Evolutionary conservation across 2,797 vertebrate species (phyloP).

Genomic region (Scleropages formosus): DNA sequence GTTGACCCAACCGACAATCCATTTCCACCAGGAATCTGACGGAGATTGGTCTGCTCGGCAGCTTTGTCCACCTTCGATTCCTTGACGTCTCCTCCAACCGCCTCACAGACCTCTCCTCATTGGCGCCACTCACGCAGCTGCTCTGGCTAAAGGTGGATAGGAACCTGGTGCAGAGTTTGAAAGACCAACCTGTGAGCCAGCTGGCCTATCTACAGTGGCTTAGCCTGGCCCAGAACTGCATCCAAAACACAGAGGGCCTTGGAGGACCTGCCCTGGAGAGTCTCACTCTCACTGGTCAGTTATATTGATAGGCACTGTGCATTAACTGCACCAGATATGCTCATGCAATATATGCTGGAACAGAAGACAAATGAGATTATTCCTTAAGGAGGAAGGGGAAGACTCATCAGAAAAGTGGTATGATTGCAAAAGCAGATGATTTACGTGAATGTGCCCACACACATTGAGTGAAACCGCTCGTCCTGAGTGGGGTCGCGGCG

Average conservation of each 20-base stretch:
- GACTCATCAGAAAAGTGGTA: too few relatives aligned
- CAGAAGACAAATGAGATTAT: too few relatives aligned
- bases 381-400: too few relatives aligned
- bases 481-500: too few relatives aligned
- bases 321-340: too few relatives aligned
- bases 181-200: conserved; percentile 67
- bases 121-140: conserved; percentile 78
- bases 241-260: conserved; percentile 72
- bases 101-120: conserved; percentile 77
- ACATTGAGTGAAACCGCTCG: too few relatives aligned
- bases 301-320: too few relatives aligned
- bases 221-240: conserved; percentile 76
- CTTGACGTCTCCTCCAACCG: conserved; percentile 87
- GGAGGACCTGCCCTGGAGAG: conserved; percentile 70
- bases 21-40: conserved; percentile 69
- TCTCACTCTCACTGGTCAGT: conserved; percentile 82
- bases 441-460: too few relatives aligned
- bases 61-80: conserved; percentile 83
- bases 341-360: too few relatives aligned
- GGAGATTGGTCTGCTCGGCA: conserved; percentile 73
- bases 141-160: conserved; percentile 86
- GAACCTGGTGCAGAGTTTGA: conserved; percentile 68
- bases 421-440: too few relatives aligned
- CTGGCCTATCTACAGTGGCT: conserved; percentile 82
- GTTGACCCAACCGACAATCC: not conserved